Percentiles rank a stretch among this genome's conserved stretches.
Evolutionary conservation across 30 jellyfish, hydroid and myxozoan species (phyloP).

Genomic region (Aurelia coerulea): DNA sequence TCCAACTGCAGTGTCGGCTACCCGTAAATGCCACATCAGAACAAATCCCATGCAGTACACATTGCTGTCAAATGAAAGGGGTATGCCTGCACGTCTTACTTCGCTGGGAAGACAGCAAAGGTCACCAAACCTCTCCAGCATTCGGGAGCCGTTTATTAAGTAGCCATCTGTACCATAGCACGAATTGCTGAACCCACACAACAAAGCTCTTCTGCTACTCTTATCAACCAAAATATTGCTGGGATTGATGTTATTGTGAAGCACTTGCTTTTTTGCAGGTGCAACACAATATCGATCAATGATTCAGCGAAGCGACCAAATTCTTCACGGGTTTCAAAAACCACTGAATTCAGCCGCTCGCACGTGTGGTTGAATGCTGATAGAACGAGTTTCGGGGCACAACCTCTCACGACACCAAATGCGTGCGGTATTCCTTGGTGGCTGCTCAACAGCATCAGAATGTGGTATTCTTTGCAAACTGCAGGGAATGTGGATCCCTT

Average conservation of each 20-base stretch:
- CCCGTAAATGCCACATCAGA: neutral
- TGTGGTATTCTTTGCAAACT: constrained; percentile 21
- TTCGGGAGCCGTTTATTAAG: neutral
- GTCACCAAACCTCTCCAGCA: constrained; percentile 1
- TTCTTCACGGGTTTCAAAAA: neutral
- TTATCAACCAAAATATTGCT: constrained; percentile 14
- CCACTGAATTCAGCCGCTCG: constrained; percentile 11
- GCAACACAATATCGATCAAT: neutral
- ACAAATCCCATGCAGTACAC: neutral
- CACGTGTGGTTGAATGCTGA: neutral
- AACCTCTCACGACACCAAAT: constrained; percentile 12
- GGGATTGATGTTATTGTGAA: constrained; percentile 29
- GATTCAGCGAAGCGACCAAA: constrained; percentile 9
- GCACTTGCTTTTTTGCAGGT: neutral
- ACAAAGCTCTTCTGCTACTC: neutral
- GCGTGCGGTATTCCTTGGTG: constrained; percentile 29
- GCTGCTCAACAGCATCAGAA: constrained; percentile 22
- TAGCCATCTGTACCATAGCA: constrained; percentile 24
- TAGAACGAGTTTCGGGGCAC: constrained; percentile 8
- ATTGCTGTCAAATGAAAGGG: neutral
- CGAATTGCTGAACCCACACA: constrained; percentile 19
- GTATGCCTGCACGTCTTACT: neutral
- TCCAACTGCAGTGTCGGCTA: neutral
- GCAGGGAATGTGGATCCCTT: constrained; percentile 17
- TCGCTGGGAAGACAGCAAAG: constrained; percentile 13